Evolutionary conservation across 2,888 invertebrate genomes (phyloP).

Genomic region (Theretra japonica): DNA sequence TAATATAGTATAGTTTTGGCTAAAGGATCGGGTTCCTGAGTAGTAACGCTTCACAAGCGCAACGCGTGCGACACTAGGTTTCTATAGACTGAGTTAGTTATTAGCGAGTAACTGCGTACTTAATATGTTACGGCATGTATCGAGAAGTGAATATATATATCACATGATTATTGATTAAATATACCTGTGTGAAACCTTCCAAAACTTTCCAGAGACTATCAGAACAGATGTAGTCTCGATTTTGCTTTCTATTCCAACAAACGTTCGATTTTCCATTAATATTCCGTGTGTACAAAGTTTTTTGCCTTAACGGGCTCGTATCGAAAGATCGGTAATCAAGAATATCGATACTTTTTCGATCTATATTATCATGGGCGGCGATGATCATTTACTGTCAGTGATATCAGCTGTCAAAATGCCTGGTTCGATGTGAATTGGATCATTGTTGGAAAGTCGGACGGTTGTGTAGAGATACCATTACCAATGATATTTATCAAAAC

Average conservation of each 20-base stretch:
- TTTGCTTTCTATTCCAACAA: too few relatives aligned
- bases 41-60: slow-evolving; percentile 3
- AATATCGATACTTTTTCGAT: neutral
- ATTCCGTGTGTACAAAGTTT: neutral
- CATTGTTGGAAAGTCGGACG: slow-evolving; percentile 2
- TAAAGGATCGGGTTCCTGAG: neutral
- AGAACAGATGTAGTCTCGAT: too few relatives aligned
- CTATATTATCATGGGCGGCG: neutral
- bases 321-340: neutral
- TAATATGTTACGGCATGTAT: neutral
- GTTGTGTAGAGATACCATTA: neutral
- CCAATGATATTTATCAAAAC: neutral
- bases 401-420: neutral
- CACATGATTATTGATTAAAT: neutral
- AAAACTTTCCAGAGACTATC: neutral
- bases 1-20: neutral
- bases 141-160: neutral
- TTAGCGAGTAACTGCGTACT: slow-evolving; percentile 17
- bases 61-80: slow-evolving; percentile 30
- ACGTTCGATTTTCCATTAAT: too few relatives aligned
- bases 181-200: neutral
- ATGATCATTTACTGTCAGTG: too few relatives aligned
- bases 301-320: neutral
- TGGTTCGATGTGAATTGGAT: neutral
- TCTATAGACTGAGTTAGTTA: slow-evolving; percentile 38